These are phyloP conservation scores for Temnothorax rugatulus DNA, from an alignment of 2,888 invertebrate species.

Conservation along the genomic window DNA sequence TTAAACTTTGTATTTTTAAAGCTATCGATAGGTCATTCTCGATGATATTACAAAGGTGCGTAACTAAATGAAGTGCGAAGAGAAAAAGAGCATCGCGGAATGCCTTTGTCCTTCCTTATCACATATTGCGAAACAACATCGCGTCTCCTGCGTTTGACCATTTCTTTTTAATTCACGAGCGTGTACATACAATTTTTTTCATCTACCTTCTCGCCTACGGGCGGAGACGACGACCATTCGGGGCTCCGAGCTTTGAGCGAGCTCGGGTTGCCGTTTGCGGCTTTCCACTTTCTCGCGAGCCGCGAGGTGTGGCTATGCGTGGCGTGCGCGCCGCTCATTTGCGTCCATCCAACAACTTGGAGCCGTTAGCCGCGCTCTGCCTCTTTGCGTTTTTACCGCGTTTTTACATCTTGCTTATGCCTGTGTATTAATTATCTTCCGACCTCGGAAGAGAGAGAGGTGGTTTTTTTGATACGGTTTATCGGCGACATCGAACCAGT, in stretches of 20 bases:
- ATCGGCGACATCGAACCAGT: constrained; percentile 50
- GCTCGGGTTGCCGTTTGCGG: constrained; percentile 61
- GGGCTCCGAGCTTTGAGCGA: constrained; percentile 47
- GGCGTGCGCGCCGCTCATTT: constrained; percentile 55
- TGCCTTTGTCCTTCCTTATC: constrained; percentile 62
- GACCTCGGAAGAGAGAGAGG: constrained; percentile 22
- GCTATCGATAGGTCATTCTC: background rate
- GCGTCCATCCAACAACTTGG: constrained; percentile 20
- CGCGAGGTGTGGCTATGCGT: constrained; percentile 53
- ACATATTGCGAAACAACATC: constrained; percentile 41
- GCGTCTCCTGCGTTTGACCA: constrained; percentile 51
- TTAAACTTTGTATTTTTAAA: background rate
- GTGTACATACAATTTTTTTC: constrained; percentile 59
- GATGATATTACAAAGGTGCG: background rate
- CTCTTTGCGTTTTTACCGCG: constrained; percentile 43
- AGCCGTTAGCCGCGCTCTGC: constrained; percentile 44
- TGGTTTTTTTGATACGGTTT: constrained; percentile 28
- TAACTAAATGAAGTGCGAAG: background rate
- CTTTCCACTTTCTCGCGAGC: constrained; percentile 55
- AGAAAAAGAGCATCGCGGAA: constrained; percentile 11
- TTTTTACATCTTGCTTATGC: constrained; percentile 51
- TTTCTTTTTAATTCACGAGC: constrained; percentile 41
- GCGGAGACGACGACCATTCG: constrained; percentile 13
- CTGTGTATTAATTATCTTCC: constrained; percentile 44
- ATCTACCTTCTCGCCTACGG: constrained; percentile 26